Evolutionary conservation across 2,888 invertebrate genomes (phyloP), one percentile per base, ranked within the genome.

Genomic region (Gasteruption jaculator): DNA sequence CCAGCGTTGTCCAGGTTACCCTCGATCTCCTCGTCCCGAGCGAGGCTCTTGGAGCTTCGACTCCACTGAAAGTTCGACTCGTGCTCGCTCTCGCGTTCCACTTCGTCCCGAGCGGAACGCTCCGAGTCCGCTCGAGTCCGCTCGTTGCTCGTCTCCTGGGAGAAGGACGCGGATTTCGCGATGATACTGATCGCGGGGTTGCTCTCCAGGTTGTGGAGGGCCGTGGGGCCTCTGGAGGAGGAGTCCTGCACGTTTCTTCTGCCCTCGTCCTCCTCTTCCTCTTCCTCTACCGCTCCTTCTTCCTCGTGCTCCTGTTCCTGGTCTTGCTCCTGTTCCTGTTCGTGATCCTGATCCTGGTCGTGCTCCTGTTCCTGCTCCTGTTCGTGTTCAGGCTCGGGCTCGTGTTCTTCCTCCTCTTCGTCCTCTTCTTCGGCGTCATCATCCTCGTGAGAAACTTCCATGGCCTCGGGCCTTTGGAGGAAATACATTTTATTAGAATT

Each of bases 1-100:
- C 61, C 62, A 24, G 63, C 49, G 15, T 38, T 55, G n/a, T 62
- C 65, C 4, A 50, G 49, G 24, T 56, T 50, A 19, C 48, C 35
- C 15, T 64, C 33, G 36, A 29, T 6, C 37, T 32, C 10, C 31
- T n/a, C 14, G 18, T 29, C 21, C 12, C 14, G 12, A 20, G 19
- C 30, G 41, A 20, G 29, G 22, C n/a, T n/a, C n/a, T n/a, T n/a
- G 24, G 32, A 15, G 24, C 14, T 5, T 26, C 43, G 26, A 7
- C 38, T 7, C 38, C 1, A n/a, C 15, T 2, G 34, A n/a, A n/a
- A n/a, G n/a, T n/a, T n/a, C n/a, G n/a, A n/a, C n/a, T n/a, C n/a
- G n/a, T n/a, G n/a, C n/a, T 15, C 3, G 39, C 11, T 12, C 11
- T 21, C 6, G 10, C 26, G 16, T 40, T 32, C 16, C 25, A 34